A percentile compares a stretch with the other conserved stretches of the same genome.
Evolutionary conservation across 2,888 invertebrate species (phyloP).

Genomic region (Flexamia atlantica): DNA sequence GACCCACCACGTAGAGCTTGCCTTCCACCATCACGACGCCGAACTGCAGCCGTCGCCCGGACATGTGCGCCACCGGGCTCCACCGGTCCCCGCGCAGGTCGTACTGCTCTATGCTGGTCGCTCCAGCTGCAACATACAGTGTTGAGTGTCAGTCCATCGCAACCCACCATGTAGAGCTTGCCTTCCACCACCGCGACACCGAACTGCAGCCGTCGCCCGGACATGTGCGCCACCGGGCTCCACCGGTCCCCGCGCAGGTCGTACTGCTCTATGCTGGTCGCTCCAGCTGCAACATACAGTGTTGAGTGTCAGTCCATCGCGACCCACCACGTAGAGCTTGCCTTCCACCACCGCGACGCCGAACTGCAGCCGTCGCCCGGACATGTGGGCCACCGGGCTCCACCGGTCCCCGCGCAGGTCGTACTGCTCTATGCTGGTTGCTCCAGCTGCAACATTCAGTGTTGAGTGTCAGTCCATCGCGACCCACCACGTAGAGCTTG

Average conservation of each 20-base stretch:
- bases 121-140: constrained; percentile 77
- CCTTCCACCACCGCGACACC: constrained; percentile 92
- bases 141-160: constrained; percentile 89
- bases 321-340: constrained; percentile 91
- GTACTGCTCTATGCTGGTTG: constrained; percentile 94
- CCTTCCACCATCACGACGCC: constrained; percentile 92
- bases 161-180: constrained; percentile 91
- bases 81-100: constrained; percentile 89
- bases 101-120: constrained; percentile 94
- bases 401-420: constrained; percentile 89
- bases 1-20: constrained; percentile 91
- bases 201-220: constrained; percentile 90
- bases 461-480: constrained; percentile 89
- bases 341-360: constrained; percentile 92
- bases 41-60: constrained; percentile 90
- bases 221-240: constrained; percentile 88
- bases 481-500: constrained; percentile 92
- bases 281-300: constrained; percentile 77
- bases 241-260: constrained; percentile 89
- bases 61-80: constrained; percentile 88
- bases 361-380: constrained; percentile 90
- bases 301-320: constrained; percentile 89
- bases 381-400: constrained; percentile 88
- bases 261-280: constrained; percentile 94
- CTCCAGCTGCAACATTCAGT: constrained; percentile 77